Evolutionary conservation across 2,888 invertebrate species (phyloP), one percentile per base, ranked within the genome.

Genomic region (Carabus problematicus): DNA sequence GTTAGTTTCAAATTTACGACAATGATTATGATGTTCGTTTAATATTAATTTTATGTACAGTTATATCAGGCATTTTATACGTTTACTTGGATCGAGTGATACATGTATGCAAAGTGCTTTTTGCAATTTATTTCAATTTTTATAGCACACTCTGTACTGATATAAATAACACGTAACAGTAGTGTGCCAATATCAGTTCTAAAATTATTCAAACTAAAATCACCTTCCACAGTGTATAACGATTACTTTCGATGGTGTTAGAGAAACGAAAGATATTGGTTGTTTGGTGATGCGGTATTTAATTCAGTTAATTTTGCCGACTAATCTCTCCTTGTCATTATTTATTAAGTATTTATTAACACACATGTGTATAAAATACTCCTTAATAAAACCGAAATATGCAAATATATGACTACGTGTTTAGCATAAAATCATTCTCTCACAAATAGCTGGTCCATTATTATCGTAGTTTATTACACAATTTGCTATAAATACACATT

Each of bases 401-500:
- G 16, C 18, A 63, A 42, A 42, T 54, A 64, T 55, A 55, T 56
- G n/a, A 54, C 29, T 55, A 64, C 11, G 49, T 64, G 64, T 64
- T 59, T 66, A 67, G 42, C 59, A 67, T 67, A 60, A 67, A 67
- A 29, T 54, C 45, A 67, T 67, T 67, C 67, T 67, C 67, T 67
- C 67, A 60, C 67, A 54, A 66, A 66, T 59, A 66, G 40, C 42
- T 60, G 67, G 60, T 40, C 67, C 60, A 67, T 67, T 67, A 67
- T 67, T 19, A 60, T 60, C 29, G 9, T 60, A 67, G 52, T 67
- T 67, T 67, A 67, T 60, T 59, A 52, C 67, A 67, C 52, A 59
- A 67, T 67, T 67, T 60, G 60, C 67, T 67, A 67, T 67, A 67
- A 67, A 67, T 67, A 67, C 67, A 60, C 60, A 52, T 60, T 67